Conservation (phyloP, 2,113 vertebrate genomes). For the Apteryx owenii region DNA sequence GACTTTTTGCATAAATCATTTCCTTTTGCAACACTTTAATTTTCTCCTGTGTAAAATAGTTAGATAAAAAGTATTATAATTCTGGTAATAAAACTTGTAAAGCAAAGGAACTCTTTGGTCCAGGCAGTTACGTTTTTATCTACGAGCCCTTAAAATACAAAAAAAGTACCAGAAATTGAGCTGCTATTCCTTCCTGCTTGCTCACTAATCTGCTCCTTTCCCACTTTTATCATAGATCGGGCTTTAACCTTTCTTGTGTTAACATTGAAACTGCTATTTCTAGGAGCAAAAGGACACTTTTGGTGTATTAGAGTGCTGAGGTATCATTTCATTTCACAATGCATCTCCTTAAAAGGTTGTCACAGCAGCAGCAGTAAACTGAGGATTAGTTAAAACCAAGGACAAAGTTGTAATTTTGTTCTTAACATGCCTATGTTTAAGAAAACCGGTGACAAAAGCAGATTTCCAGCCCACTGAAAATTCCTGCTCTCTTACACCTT, state of each 20-base stretch:
- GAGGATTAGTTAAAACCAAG: conserved; percentile 43
- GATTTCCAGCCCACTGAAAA: conserved; percentile 44
- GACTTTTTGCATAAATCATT: not conserved
- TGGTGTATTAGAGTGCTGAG: not conserved
- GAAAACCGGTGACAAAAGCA: not conserved
- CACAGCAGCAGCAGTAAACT: conserved; percentile 45
- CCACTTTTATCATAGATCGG: not conserved
- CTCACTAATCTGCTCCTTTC: not conserved
- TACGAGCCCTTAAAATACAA: not conserved
- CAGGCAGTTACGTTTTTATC: not conserved
- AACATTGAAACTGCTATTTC: conserved; percentile 21
- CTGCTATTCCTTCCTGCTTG: not conserved
- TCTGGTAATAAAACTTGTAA: not conserved
- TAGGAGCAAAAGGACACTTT: not conserved
- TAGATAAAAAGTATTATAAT: not conserved
- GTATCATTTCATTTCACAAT: conserved; percentile 37
- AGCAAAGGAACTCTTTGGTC: not conserved
- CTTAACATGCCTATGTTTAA: not conserved
- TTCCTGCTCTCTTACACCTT: conserved; percentile 16
- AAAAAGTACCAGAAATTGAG: not conserved
- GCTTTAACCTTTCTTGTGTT: not conserved
- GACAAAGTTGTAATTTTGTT: conserved; percentile 36
- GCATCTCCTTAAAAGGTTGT: conserved; percentile 48
- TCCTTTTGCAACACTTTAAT: not conserved
- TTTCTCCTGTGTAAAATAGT: not conserved